A percentile compares a stretch with the other conserved stretches of the same genome.
These are phyloP conservation scores for Drosophila gunungcola DNA, from an alignment of 1,140 invertebrate genomes.

Conservation along the genomic window DNA sequence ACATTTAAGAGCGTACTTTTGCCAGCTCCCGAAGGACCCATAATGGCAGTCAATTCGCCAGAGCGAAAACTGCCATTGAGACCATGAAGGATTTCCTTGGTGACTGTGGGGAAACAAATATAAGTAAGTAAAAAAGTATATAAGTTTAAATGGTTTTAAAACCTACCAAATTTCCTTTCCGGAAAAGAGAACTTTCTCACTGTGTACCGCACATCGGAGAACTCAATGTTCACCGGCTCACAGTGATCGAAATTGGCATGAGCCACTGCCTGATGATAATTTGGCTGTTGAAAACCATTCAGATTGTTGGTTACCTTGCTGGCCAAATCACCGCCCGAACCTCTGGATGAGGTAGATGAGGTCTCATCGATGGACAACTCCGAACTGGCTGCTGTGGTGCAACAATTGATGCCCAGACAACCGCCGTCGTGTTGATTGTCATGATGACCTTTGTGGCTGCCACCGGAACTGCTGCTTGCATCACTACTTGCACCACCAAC, in stretches of 20 bases:
- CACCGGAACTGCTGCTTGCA: conserved; percentile 43
- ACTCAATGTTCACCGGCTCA: conserved; percentile 88
- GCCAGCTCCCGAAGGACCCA: conserved; percentile 92
- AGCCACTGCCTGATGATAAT: conserved; percentile 42
- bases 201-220: conserved; percentile 88
- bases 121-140: not conserved
- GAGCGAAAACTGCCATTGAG: conserved; percentile 87
- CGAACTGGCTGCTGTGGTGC: conserved; percentile 66
- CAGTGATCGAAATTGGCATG: conserved; percentile 77
- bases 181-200: conserved; percentile 85
- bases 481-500: conserved; percentile 53
- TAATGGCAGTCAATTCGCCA: conserved; percentile 89
- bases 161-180: conserved; percentile 77
- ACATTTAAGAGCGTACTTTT: conserved; percentile 90
- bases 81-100: conserved; percentile 88
- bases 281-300: conserved; percentile 35
- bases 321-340: conserved; percentile 11
- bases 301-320: conserved; percentile 72
- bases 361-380: conserved; percentile 74
- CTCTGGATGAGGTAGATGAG: conserved; percentile 51
- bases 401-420: conserved; percentile 74
- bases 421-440: conserved; percentile 9
- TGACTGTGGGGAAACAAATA: conserved; percentile 74
- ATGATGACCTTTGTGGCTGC: conserved; percentile 33
- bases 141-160: too few relatives aligned